Evolutionary conservation across 53 echinoderm and acorn worm genomes (phyloP).

Genomic region (Echinarachnius parma): DNA sequence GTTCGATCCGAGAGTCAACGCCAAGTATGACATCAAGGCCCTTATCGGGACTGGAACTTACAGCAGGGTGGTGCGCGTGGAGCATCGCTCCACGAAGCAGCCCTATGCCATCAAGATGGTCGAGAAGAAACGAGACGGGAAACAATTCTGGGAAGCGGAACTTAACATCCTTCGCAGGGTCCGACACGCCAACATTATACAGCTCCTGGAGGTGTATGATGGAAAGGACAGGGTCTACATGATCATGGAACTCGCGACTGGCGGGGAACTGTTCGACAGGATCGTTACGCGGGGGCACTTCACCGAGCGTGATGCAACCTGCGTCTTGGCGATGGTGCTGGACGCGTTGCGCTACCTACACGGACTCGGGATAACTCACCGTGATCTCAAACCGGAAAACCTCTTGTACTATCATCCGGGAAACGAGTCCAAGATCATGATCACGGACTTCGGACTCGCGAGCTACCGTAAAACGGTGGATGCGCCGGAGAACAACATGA

Average conservation of each 20-base stretch:
- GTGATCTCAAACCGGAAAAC: conserved; percentile 97
- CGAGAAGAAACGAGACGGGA: conserved; percentile 87
- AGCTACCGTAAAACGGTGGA: conserved; percentile 68
- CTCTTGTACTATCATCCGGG: conserved; percentile 98
- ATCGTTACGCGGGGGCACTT: conserved; percentile 89
- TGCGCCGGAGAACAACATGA: conserved; percentile 48
- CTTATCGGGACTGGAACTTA: conserved; percentile 96
- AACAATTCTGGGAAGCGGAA: conserved; percentile 94
- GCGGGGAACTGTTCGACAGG: conserved; percentile 93
- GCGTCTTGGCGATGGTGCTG: conserved; percentile 87
- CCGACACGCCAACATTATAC: conserved; percentile 89
- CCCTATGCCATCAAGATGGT: conserved; percentile 99
- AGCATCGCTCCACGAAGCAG: conserved; percentile 83
- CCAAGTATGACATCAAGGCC: conserved; percentile 99
- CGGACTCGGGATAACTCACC: conserved; percentile 87
- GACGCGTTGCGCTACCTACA: conserved; percentile 92
- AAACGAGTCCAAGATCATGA: conserved; percentile 94
- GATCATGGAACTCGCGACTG: conserved; percentile 99
- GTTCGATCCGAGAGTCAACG: conserved; percentile 95
- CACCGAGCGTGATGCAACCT: conserved; percentile 93
- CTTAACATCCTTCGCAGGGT: conserved; percentile 84
- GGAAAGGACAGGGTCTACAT: conserved; percentile 85
- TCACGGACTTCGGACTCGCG: conserved; percentile 97
- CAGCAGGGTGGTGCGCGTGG: conserved; percentile 92
- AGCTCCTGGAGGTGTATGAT: conserved; percentile 97